A percentile compares a stretch with the other conserved stretches of the same genome.
Conservation (phyloP, 2,797 vertebrate genomes). For the Hippoglossus hippoglossus region DNA sequence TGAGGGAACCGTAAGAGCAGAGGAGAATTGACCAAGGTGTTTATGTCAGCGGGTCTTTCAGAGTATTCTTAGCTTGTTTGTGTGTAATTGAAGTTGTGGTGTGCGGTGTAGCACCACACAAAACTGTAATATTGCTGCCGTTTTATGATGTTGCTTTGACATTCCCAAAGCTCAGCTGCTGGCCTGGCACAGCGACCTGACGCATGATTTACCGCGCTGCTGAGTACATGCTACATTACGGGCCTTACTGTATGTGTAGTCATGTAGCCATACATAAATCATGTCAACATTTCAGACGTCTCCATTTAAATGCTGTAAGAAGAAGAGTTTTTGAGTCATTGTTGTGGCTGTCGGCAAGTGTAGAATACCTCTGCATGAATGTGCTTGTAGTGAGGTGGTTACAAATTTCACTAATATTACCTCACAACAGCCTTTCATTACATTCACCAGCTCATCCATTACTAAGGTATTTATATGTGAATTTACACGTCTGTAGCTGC, state of each 20-base stretch:
- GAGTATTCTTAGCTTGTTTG: constrained; percentile 83
- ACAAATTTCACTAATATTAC: too few relatives aligned
- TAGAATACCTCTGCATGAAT: background rate
- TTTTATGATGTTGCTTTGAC: constrained; percentile 81
- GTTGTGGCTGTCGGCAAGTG: background rate
- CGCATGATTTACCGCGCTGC: constrained; percentile 57
- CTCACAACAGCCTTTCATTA: background rate
- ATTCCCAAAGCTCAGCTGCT: constrained; percentile 65
- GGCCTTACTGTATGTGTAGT: constrained; percentile 36
- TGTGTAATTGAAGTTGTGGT: constrained; percentile 79
- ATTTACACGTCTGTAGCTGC: background rate
- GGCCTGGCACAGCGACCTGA: constrained; percentile 62
- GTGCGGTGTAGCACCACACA: constrained; percentile 66
- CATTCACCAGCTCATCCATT: constrained; percentile 11
- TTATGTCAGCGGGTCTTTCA: constrained; percentile 71
- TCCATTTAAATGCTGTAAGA: constrained; percentile 13
- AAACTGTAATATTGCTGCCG: constrained; percentile 78
- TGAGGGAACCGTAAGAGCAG: constrained; percentile 40
- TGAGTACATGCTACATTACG: constrained; percentile 42
- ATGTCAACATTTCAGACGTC: background rate
- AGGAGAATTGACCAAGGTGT: constrained; percentile 70
- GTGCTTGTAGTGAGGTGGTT: too few relatives aligned
- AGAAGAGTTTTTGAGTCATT: background rate
- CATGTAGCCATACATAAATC: constrained; percentile 24
- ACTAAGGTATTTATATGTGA: constrained; percentile 3